Evolutionary conservation across 2,113 vertebrate species (phyloP).

Genomic region (Chionodraco myersi): DNA sequence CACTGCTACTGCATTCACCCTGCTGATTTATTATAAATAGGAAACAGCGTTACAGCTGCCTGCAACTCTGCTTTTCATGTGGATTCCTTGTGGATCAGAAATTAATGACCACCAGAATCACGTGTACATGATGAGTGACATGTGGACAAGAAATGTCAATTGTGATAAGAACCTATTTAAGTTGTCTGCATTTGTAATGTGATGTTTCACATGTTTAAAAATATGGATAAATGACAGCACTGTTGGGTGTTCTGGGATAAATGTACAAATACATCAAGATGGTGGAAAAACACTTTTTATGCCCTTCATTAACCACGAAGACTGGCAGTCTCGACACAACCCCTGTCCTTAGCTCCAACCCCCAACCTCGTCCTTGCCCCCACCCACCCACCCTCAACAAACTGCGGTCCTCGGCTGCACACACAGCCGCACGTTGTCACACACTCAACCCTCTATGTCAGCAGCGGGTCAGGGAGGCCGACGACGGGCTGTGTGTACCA

Average conservation of each 20-base stretch:
- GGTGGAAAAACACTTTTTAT: constrained; percentile 10
- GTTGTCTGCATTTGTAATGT: not conserved
- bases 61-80: constrained; percentile 29
- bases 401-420: constrained; percentile 56
- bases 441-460: constrained; percentile 71
- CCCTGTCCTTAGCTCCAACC: constrained; percentile 49
- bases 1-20: constrained; percentile 32
- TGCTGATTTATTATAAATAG: constrained; percentile 51
- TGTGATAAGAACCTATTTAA: not conserved
- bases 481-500: constrained; percentile 54
- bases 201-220: constrained; percentile 4
- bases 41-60: constrained; percentile 15
- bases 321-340: constrained; percentile 67
- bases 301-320: constrained; percentile 33
- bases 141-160: not conserved
- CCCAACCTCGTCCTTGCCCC: constrained; percentile 47
- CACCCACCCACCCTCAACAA: constrained; percentile 60
- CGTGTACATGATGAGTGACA: constrained; percentile 3
- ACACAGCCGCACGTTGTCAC: constrained; percentile 74
- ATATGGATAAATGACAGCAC: not conserved
- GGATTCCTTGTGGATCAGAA: constrained; percentile 22
- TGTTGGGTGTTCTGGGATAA: not conserved
- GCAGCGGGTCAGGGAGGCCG: constrained; percentile 68
- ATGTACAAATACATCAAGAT: constrained; percentile 5
- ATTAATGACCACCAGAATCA: constrained; percentile 19